A percentile compares a stretch with the other conserved stretches of the same genome.
phyloP scores from a whole-genome alignment of 2,888 invertebrate genomes.

The Oligia fasciuncula region DNA sequence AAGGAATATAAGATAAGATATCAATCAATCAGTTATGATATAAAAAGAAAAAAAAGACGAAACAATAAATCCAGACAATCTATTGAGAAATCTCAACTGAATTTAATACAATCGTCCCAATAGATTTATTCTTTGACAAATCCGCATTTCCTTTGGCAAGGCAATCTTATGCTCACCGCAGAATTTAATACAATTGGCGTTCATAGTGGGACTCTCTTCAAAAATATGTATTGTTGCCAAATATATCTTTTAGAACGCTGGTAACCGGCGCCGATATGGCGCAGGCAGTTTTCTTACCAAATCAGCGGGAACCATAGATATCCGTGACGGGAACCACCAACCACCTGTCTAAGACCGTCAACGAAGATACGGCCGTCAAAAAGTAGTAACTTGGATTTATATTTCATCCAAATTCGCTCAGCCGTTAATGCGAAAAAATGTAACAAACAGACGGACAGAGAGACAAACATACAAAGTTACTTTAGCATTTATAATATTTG shows the following conservation, averaged over 20 bases:
- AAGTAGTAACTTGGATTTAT: background rate
- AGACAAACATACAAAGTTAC: background rate
- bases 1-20: background rate
- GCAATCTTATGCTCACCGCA: conserved; percentile 28
- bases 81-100: background rate
- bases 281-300: background rate
- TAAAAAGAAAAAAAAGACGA: background rate
- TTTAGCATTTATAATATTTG: background rate
- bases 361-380: background rate
- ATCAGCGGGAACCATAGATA: background rate
- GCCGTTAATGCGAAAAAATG: background rate
- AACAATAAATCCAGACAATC: conserved; percentile 29
- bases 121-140: conserved; percentile 50
- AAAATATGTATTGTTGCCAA: conserved; percentile 24
- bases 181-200: conserved; percentile 45
- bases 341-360: background rate
- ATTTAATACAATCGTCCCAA: conserved; percentile 1
- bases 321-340: background rate
- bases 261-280: background rate
- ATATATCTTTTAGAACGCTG: background rate
- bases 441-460: background rate
- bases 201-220: conserved; percentile 7
- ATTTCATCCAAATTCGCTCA: background rate
- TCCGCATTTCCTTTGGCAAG: conserved; percentile 18
- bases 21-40: background rate